Evolutionary conservation across 2,888 invertebrate species (phyloP).

Genomic region (Macroteleia sp.): DNA sequence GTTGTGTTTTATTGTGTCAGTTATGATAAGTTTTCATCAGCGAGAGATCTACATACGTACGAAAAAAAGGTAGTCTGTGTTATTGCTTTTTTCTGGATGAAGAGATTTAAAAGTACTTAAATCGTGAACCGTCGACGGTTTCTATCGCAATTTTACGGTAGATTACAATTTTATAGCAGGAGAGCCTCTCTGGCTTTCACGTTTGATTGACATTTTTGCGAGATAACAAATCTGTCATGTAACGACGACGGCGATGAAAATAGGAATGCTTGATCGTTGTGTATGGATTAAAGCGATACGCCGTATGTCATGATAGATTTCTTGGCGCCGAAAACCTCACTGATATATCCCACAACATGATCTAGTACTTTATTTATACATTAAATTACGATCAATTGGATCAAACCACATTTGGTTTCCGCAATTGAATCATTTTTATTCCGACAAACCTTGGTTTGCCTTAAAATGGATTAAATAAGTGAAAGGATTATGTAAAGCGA

Average conservation of each 20-base stretch:
- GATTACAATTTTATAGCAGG: constrained; percentile 18
- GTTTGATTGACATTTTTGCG: constrained; percentile 39
- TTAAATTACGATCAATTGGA: too few relatives aligned
- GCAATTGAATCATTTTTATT: too few relatives aligned
- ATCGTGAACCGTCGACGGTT: not conserved
- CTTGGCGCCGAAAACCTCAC: constrained; percentile 21
- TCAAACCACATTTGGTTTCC: too few relatives aligned
- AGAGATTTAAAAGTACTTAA: constrained; percentile 1
- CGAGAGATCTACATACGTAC: too few relatives aligned
- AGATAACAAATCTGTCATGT: constrained; percentile 46
- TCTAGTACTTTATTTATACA: constrained; percentile 19
- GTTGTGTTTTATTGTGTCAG: too few relatives aligned
- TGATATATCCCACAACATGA: constrained; percentile 12
- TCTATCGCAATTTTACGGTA: constrained; percentile 25
- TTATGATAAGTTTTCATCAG: too few relatives aligned
- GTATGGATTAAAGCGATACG: constrained; percentile 17
- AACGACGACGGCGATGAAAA: constrained; percentile 31
- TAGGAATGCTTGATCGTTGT: constrained; percentile 25
- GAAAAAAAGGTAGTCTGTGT: too few relatives aligned
- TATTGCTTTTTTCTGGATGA: not conserved
- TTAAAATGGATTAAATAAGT: too few relatives aligned
- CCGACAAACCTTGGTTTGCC: too few relatives aligned
- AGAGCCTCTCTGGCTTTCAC: constrained; percentile 11
- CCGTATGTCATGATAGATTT: constrained; percentile 7
- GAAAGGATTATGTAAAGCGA: too few relatives aligned